Conservation (phyloP, 1,140 invertebrate genomes). For the Nasonia giraulti region DNA sequence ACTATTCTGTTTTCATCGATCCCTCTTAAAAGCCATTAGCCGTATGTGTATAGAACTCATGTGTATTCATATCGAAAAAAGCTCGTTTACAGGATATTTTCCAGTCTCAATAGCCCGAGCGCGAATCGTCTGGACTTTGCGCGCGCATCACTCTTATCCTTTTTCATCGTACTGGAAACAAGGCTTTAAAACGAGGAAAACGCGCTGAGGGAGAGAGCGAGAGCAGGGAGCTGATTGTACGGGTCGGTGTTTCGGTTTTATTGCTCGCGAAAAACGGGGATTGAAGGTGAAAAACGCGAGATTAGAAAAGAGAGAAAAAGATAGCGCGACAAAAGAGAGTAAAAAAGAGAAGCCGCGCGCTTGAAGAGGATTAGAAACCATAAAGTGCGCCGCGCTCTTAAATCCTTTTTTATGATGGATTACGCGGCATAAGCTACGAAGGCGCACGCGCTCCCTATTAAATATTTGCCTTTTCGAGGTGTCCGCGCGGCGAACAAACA, state of each 20-base stretch:
- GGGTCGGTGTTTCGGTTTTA: neutral
- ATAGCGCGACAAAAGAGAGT: neutral
- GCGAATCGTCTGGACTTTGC: neutral
- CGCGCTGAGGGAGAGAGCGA: too few species aligned
- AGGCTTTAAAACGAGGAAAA: neutral
- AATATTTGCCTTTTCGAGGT: neutral
- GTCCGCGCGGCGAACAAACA: too few species aligned
- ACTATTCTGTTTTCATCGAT: neutral
- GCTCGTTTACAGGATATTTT: constrained; percentile 2
- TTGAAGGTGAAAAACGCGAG: neutral
- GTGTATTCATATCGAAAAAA: neutral
- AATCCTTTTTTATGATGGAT: neutral
- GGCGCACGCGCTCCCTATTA: neutral
- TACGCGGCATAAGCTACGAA: neutral
- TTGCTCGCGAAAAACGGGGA: neutral
- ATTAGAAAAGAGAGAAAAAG: constrained; percentile 4
- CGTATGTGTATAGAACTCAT: neutral
- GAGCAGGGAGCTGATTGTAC: neutral
- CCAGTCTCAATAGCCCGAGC: too few species aligned
- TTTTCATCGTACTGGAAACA: neutral
- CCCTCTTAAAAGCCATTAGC: neutral
- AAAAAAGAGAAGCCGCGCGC: neutral
- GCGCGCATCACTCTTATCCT: neutral
- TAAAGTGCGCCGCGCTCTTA: neutral
- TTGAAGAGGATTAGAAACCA: neutral